Evolutionary conservation across 2,888 invertebrate species (phyloP), one percentile per base, ranked within the genome.

Genomic region (Pemphredon lugubris): DNA sequence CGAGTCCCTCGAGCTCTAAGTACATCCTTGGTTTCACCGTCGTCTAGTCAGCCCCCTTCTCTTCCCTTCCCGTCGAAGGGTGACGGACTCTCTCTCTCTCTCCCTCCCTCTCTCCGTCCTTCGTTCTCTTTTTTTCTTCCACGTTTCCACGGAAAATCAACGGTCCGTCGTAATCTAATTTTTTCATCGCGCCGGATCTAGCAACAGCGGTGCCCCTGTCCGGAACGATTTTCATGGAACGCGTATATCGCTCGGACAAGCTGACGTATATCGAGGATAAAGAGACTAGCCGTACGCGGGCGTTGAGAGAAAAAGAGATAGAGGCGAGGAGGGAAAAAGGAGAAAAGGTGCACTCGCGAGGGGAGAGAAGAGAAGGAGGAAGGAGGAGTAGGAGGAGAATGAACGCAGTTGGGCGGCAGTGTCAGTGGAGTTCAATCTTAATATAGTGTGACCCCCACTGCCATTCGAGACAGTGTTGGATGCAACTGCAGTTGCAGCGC

Each of bases 391-490:
- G 68, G 67, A 77, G 77, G 69, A 81, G 79, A 81, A 79, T 71
- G 76, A 75, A 74, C 77, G 77, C 66, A 58, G 78, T 72, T 75
- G 75, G 76, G 77, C 79, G 68, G 82, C 82, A 83, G 88, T 89
- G 88, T 88, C 88, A 86, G 88, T 88, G 79, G 89, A 89, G 89
- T 89, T 89, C 88, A 89, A 87, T 89, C 89, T 89, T 89, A 89
- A 89, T 89, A 89, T 89, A 89, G 89, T 88, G 86, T 85, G 88
- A 88, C 87, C 89, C 86, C 88, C 88, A 88, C 89, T 86, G 84
- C 83, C 83, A 83, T 84, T 84, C 80, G 83, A 81, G 82, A 84
- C 79, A 79, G 76, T 75, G 79, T 79, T 74, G 78, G 78, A 73
- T 79, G 83, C 84, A 81, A 83, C 75, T 74, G 72, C 75, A 73